Base-by-base conservation (phyloP, 2,113 vertebrate species). In the Panthera leo region DNA sequence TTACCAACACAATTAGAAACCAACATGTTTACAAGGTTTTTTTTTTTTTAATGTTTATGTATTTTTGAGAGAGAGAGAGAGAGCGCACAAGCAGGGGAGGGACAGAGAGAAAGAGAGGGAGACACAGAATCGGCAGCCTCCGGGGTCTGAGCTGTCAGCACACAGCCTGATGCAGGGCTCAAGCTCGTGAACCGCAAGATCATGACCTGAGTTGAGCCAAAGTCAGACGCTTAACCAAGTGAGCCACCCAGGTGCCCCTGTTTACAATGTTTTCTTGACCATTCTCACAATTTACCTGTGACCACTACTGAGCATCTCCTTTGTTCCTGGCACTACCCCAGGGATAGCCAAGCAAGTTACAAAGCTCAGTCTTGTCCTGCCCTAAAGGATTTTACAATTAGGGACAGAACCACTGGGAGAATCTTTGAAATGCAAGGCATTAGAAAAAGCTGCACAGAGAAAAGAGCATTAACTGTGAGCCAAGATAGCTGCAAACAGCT, bases 381-480 rank as follows among this genome's bases (percentile, higher is more conserved):
- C 76, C 76, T 79, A 36, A 84, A 96, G 31, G 45, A 58, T 89
- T 95, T 61, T 79, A 94, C 4, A 76, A n/a, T 48, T 76, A 70
- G 13, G 85, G 29, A 73, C 0, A 42, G 36, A 90, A 31, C 15
- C 75, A 78, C 5, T 3, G 25, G 9, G 13, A 36, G 16, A 70
- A 71, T 86, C 87, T 96, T 27, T 90, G 89, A 87, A 96, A 93
- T 39, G 21, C 39, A 90, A 29, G 53, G 12, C 51, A 78, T 91
- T 55, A 86, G 70, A 79, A 93, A 95, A 53, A 86, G 48, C 51
- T 93, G 58, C 34, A 51, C 16, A 84, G 63, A 96, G 70, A 87
- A 71, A 23, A 27, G 7, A 71, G 19, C 65, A n/a, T 39, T 85
- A 67, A 80, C 34, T 7, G 3, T 85, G 55, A 36, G n/a, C 79